phyloP scores from a whole-genome alignment of 2,888 invertebrate genomes.

The Tenthredo scrophulariae region DNA sequence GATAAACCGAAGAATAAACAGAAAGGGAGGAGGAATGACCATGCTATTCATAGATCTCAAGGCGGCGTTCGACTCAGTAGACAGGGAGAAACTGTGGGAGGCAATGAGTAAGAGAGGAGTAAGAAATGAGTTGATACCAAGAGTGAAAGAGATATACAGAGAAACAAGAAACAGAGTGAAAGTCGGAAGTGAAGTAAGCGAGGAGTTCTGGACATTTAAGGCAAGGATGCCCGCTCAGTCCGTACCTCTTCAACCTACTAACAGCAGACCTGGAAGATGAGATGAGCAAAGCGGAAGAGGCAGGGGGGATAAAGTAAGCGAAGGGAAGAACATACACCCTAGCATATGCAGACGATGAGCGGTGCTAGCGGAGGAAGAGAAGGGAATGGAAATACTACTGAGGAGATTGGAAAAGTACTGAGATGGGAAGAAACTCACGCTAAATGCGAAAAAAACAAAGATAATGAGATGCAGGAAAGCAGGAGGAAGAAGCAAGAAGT shows the following conservation, averaged over 20 bases:
- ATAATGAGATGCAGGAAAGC: conserved; percentile 25
- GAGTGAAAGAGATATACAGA: conserved; percentile 51
- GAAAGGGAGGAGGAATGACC: conserved; percentile 36
- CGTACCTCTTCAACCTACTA: conserved; percentile 52
- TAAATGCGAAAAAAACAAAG: conserved; percentile 17
- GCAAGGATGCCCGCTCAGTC: no score
- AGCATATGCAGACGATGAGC: conserved; percentile 17
- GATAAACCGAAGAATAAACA: conserved; percentile 32
- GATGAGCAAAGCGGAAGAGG: background rate
- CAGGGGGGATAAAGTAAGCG: conserved; percentile 25
- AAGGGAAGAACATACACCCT: background rate
- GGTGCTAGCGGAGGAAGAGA: background rate
- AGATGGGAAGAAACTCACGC: no score
- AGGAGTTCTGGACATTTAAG: conserved; percentile 55
- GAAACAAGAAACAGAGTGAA: conserved; percentile 52
- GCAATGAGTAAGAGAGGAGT: conserved; percentile 41
- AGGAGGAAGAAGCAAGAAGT: background rate
- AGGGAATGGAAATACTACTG: background rate
- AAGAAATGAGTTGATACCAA: conserved; percentile 32
- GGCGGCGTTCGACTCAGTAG: conserved; percentile 56
- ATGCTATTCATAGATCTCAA: conserved; percentile 54
- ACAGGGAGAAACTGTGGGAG: conserved; percentile 50
- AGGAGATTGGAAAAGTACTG: conserved; percentile 28
- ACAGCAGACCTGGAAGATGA: conserved; percentile 53
- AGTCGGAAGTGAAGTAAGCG: conserved; percentile 8